These are phyloP conservation scores for Synanceia verrucosa DNA, from an alignment of 2,797 vertebrate species.

Conservation along the genomic window DNA sequence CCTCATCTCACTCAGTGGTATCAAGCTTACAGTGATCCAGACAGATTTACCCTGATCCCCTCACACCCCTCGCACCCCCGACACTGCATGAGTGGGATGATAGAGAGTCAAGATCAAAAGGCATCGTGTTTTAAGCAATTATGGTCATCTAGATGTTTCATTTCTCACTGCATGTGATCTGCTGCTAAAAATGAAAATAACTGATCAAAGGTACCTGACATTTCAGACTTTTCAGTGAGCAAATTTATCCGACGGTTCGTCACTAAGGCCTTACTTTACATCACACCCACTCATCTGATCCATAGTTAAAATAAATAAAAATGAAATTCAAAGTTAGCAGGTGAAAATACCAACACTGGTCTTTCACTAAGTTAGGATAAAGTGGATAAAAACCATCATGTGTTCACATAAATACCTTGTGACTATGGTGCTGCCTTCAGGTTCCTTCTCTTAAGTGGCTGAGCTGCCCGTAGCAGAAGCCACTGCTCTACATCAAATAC, in stretches of 20 bases:
- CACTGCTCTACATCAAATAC: slow-evolving; percentile 28
- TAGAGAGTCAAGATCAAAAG: neutral
- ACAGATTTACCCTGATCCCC: slow-evolving; percentile 14
- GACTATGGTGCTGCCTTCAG: neutral
- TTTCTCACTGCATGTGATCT: too few relatives aligned
- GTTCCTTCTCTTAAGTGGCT: slow-evolving; percentile 17
- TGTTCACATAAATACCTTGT: slow-evolving; percentile 9
- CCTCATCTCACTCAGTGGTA: slow-evolving; percentile 24
- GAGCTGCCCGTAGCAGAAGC: slow-evolving; percentile 16
- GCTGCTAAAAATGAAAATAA: neutral
- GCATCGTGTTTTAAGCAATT: neutral
- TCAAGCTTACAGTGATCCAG: slow-evolving; percentile 41
- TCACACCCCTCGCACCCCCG: neutral
- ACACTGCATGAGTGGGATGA: neutral
- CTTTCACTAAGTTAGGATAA: neutral
- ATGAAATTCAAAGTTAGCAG: too few relatives aligned
- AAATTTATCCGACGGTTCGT: neutral
- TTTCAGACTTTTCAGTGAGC: neutral
- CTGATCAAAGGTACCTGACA: too few relatives aligned
- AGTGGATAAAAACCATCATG: slow-evolving; percentile 4
- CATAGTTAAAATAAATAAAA: neutral
- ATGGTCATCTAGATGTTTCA: neutral
- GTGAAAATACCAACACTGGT: neutral
- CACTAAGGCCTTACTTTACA: neutral
- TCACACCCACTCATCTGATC: neutral